Percentiles rank a stretch among this genome's conserved stretches.
These are phyloP conservation scores for Austrolebias charrua DNA, from an alignment of 2,797 vertebrate species.

Conservation along the genomic window DNA sequence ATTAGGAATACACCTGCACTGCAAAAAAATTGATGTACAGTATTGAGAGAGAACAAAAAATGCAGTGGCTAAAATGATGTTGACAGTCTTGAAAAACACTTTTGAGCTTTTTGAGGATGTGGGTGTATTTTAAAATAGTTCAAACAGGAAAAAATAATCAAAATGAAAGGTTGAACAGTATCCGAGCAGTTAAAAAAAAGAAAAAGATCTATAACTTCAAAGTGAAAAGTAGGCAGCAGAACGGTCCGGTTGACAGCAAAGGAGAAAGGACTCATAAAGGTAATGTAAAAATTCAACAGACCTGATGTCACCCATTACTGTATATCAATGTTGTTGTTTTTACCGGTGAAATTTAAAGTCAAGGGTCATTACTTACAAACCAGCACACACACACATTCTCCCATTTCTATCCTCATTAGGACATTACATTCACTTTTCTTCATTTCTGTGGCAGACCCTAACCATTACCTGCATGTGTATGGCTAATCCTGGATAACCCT, in stretches of 20 bases:
- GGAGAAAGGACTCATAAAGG: conserved; percentile 16
- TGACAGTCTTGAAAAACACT: conserved; percentile 48
- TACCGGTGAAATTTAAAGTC: too few relatives aligned
- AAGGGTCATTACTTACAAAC: too few relatives aligned
- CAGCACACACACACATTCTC: conserved; percentile 32
- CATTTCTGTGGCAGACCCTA: too few relatives aligned
- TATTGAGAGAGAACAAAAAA: conserved; percentile 14
- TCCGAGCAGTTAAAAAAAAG: conserved; percentile 12
- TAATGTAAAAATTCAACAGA: conserved; percentile 22
- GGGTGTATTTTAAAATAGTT: conserved; percentile 30
- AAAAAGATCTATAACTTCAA: not conserved
- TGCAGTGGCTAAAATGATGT: conserved; percentile 30
- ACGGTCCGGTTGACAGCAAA: not conserved
- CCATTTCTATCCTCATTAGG: too few relatives aligned
- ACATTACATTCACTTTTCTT: too few relatives aligned
- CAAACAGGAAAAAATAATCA: conserved; percentile 31
- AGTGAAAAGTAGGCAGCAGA: conserved; percentile 1
- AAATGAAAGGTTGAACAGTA: conserved; percentile 19
- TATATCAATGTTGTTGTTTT: too few relatives aligned
- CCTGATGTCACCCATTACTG: conserved; percentile 51
- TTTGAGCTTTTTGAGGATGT: not conserved
- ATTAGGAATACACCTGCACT: not conserved
- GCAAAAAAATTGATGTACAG: not conserved
- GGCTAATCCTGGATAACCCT: too few relatives aligned
- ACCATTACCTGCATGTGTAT: too few relatives aligned